A percentile compares a stretch with the other conserved stretches of the same genome.
Evolutionary conservation across 2,113 vertebrate species (phyloP).

Genomic region (Bothrops jararaca): DNA sequence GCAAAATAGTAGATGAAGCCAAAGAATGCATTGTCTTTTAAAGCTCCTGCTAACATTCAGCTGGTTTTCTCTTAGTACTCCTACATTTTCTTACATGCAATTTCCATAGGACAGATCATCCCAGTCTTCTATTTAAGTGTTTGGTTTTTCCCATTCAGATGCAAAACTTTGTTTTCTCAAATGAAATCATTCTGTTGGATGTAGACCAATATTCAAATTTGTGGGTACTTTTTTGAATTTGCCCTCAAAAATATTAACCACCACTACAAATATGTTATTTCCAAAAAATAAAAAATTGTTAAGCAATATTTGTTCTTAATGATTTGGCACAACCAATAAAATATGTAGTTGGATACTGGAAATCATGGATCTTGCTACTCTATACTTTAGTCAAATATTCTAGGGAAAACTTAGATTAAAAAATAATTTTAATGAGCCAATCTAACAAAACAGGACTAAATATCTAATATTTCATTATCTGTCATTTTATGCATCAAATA

Average conservation of each 20-base stretch:
- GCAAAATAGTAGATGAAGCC: background rate
- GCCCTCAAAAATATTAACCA: background rate
- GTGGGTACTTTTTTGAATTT: background rate
- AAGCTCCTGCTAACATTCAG: background rate
- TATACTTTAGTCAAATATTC: background rate
- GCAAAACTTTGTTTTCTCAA: background rate
- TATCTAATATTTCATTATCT: conserved; percentile 14
- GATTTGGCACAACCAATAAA: background rate
- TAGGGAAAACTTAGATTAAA: background rate
- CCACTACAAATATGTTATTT: background rate
- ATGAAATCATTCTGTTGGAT: background rate
- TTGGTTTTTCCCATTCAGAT: background rate
- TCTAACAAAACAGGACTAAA: background rate
- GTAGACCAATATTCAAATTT: background rate
- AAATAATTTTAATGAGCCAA: conserved; percentile 17
- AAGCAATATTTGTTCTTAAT: background rate
- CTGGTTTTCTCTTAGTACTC: background rate
- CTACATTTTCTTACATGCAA: background rate
- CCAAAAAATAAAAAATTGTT: background rate
- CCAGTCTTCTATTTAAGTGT: background rate
- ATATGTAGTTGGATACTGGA: background rate
- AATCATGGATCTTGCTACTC: background rate
- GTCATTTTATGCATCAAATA: conserved; percentile 37
- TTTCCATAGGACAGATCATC: background rate
- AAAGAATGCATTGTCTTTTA: background rate